Conservation (phyloP, 2,113 vertebrate genomes). For the Petromus typicus region DNA sequence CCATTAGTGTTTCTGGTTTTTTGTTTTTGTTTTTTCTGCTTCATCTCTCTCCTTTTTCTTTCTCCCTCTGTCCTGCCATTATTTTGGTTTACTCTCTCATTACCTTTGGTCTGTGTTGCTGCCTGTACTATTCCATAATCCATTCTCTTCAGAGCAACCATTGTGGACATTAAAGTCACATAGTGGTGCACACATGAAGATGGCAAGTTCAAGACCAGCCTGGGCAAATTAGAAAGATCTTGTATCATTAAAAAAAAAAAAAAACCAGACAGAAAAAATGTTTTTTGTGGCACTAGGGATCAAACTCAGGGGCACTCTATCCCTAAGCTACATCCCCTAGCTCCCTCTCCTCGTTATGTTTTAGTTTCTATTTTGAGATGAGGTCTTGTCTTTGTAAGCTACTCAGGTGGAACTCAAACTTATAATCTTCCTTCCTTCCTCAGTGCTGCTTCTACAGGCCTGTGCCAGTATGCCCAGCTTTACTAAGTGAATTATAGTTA, state of each 20-base stretch:
- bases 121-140: background rate
- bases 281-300: background rate
- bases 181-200: background rate
- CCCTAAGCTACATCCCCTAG: background rate
- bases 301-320: background rate
- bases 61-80: background rate
- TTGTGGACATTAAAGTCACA: background rate
- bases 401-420: background rate
- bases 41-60: background rate
- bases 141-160: background rate
- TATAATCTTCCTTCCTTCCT: background rate
- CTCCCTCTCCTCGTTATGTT: background rate
- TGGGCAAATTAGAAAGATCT: background rate
- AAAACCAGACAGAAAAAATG: background rate
- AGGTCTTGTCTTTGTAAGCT: background rate
- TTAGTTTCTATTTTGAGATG: background rate
- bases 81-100: background rate
- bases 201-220: background rate
- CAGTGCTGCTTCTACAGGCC: no score
- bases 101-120: background rate
- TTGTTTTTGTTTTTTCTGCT: background rate
- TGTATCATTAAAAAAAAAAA: background rate
- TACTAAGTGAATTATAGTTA: background rate
- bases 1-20: background rate
- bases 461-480: background rate